Evolutionary conservation across 2,888 invertebrate genomes (phyloP).

Genomic region (Callyntrura guangdongensis): DNA sequence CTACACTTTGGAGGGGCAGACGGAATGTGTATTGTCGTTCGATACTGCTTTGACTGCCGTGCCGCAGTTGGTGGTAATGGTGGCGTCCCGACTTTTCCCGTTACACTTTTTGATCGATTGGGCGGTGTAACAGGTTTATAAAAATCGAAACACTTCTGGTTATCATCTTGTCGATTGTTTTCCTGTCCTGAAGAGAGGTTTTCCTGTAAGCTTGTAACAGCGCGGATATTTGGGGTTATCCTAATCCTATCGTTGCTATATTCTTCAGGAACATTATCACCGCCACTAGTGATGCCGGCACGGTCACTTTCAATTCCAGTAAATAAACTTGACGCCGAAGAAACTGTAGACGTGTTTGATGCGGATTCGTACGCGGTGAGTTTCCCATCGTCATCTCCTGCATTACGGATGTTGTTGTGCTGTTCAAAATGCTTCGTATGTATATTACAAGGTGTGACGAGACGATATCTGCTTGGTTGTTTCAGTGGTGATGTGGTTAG

Average conservation of each 20-base stretch:
- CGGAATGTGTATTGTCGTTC: conserved; percentile 42
- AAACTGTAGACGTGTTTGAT: background rate
- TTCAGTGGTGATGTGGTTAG: background rate
- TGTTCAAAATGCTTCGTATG: background rate
- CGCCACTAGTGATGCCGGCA: background rate
- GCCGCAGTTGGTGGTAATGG: background rate
- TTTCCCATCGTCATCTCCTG: background rate
- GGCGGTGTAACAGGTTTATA: too few relatives aligned
- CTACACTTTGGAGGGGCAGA: conserved; percentile 20
- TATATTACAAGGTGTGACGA: background rate
- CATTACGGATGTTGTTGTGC: too few relatives aligned
- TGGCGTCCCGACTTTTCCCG: background rate
- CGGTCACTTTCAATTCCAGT: background rate
- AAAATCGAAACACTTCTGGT: too few relatives aligned
- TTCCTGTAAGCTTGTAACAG: background rate
- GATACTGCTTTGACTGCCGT: background rate
- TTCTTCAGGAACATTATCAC: background rate
- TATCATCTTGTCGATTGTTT: too few relatives aligned
- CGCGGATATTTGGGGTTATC: background rate
- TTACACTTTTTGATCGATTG: background rate
- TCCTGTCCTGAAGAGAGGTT: too few relatives aligned
- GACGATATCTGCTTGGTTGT: background rate
- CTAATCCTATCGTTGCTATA: background rate
- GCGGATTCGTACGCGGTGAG: background rate
- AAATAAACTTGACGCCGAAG: conserved; percentile 1